Conservation (phyloP, 2,888 invertebrate species). For the Diogma glabrata region DNA sequence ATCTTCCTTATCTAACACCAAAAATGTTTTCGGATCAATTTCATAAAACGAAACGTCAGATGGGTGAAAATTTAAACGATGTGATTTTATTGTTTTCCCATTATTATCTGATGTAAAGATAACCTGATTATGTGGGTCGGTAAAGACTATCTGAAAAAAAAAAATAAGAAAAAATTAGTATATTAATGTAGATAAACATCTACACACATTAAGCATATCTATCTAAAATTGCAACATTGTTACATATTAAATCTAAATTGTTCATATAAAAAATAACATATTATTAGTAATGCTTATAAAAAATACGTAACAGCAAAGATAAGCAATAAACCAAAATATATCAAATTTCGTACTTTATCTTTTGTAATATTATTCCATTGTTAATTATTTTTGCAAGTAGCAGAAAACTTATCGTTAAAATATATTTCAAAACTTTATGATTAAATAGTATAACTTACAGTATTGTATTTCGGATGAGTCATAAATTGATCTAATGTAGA, state of each 20-base stretch:
- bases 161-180: too few species aligned
- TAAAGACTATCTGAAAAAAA: constrained; percentile 67
- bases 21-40: constrained; percentile 51
- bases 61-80: constrained; percentile 60
- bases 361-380: too few species aligned
- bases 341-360: too few species aligned
- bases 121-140: constrained; percentile 63
- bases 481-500: constrained; percentile 74
- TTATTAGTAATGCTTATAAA: too few species aligned
- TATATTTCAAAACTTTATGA: background rate
- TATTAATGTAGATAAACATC: too few species aligned
- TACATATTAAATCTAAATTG: too few species aligned
- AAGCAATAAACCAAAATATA: constrained; percentile 6
- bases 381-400: too few species aligned
- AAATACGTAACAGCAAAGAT: background rate
- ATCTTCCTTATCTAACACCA: constrained; percentile 64
- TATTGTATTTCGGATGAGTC: constrained; percentile 68
- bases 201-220: too few species aligned
- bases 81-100: constrained; percentile 51
- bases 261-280: too few species aligned
- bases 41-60: constrained; percentile 68
- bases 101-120: constrained; percentile 67
- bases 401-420: too few species aligned
- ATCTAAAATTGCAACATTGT: too few species aligned
- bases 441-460: constrained; percentile 68